Percentiles rank a stretch among this genome's conserved stretches.
Evolutionary conservation across 2,888 invertebrate genomes (phyloP).

Genomic region (Metallyticus violacea): DNA sequence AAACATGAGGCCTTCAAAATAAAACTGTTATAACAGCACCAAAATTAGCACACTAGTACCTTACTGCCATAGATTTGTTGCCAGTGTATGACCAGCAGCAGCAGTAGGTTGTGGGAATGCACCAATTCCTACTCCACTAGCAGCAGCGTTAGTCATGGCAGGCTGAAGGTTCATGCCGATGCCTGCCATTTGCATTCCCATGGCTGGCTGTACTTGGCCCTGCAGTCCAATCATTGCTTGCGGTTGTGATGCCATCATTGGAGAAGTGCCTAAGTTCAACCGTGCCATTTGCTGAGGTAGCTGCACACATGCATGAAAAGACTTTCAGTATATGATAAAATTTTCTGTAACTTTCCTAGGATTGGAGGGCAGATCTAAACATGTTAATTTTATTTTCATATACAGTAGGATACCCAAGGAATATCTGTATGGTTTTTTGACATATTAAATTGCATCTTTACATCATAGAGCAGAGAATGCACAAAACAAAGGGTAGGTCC

Average conservation of each 20-base stretch:
- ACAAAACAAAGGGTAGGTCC: too few relatives aligned
- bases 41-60: background rate
- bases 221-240: background rate
- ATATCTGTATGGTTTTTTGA: too few relatives aligned
- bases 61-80: slow-evolving; percentile 40
- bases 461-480: too few relatives aligned
- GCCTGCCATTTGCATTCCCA: slow-evolving; percentile 11
- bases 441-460: too few relatives aligned
- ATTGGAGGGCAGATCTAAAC: too few relatives aligned
- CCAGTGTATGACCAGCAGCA: slow-evolving; percentile 36
- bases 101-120: slow-evolving; percentile 23
- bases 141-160: background rate
- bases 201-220: background rate
- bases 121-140: slow-evolving; percentile 22
- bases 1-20: background rate
- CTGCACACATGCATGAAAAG: slow-evolving; percentile 19
- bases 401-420: too few relatives aligned
- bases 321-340: too few relatives aligned
- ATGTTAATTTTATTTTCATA: too few relatives aligned
- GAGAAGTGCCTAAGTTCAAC: slow-evolving; percentile 32
- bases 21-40: background rate
- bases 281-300: slow-evolving; percentile 36
- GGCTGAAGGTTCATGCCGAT: slow-evolving; percentile 1
- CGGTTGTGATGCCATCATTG: background rate
- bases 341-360: too few relatives aligned